A percentile compares a stretch with the other conserved stretches of the same genome.
Conservation (phyloP, 2,797 vertebrate genomes). For the Galago senegalensis region DNA sequence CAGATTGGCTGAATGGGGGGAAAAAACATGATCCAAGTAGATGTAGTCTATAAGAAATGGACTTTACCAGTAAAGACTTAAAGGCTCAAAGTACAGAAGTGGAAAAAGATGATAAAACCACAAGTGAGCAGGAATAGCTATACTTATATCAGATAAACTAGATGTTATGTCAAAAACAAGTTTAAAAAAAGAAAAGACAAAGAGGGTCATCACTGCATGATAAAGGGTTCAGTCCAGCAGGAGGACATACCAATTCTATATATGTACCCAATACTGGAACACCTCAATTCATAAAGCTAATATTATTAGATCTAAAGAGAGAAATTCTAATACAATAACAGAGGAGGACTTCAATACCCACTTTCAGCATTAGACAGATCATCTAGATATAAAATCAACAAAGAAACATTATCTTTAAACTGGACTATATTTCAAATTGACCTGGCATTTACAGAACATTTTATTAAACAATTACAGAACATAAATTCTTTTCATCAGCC, state of each 20-base stretch:
- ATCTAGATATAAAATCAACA: not conserved
- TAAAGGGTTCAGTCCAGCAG: not conserved
- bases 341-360: not conserved
- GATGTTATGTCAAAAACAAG: not conserved
- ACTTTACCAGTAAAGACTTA: not conserved
- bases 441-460: not conserved
- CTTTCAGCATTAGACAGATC: not conserved
- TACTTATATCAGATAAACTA: not conserved
- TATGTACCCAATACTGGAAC: not conserved
- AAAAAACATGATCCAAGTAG: not conserved
- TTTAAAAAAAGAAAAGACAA: not conserved
- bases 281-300: not conserved
- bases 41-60: not conserved
- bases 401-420: not conserved
- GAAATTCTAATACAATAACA: not conserved
- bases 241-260: not conserved
- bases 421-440: not conserved
- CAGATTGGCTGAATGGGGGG: not conserved
- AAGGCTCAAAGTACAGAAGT: not conserved
- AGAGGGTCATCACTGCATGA: not conserved
- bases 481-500: not conserved
- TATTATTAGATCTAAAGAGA: not conserved
- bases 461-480: not conserved
- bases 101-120: not conserved
- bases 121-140: not conserved